Evolutionary conservation across 1,140 invertebrate species (phyloP), one percentile per base, ranked within the genome.

Genomic region (Helicoverpa armigera): DNA sequence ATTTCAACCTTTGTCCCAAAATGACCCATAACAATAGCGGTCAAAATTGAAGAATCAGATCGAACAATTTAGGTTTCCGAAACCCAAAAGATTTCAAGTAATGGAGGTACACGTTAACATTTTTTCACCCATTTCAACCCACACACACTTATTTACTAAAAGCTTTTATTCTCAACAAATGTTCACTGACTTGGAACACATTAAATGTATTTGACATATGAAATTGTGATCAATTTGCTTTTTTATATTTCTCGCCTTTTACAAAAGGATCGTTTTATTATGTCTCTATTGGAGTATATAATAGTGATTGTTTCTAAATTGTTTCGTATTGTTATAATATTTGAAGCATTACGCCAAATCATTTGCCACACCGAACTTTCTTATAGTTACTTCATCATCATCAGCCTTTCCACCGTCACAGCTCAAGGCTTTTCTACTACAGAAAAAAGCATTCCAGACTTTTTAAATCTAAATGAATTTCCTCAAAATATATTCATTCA

Each of bases 91-190:
- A 69, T 43, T 50, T 69, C 65, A 69, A 50, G 50, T 69, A 69
- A 69, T 69, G 65, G 65, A 69, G 50, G 43, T 69, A 35, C 53
- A 31, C 23, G 35, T 31, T 14, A 69, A 43, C n/a, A 69, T 69
- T 69, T 69, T 69, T 50, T 50, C 16, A 13, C 16, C 43, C 65
- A 69, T 69, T 69, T 69, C 43, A 23, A 43, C 43, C 43, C 65
- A 50, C 65, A 67, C 65, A 67, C 63, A 69, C 79, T 65, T 72
- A 51, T 48, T 61, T 53, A 70, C 74, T 81, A 81, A 81, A 77
- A 81, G 80, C 80, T 81, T 81, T 81, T 67, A 51, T 75, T 58
- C 13, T 31, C 79, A 16, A 48, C 60, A 74, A 69, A 70, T 70
- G 73, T 77, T 81, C 73, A 77, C 11, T 61, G 54, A 72, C 43